Evolutionary conservation across 1,140 invertebrate genomes (phyloP).

Genomic region (Ostrea denselamellosa): DNA sequence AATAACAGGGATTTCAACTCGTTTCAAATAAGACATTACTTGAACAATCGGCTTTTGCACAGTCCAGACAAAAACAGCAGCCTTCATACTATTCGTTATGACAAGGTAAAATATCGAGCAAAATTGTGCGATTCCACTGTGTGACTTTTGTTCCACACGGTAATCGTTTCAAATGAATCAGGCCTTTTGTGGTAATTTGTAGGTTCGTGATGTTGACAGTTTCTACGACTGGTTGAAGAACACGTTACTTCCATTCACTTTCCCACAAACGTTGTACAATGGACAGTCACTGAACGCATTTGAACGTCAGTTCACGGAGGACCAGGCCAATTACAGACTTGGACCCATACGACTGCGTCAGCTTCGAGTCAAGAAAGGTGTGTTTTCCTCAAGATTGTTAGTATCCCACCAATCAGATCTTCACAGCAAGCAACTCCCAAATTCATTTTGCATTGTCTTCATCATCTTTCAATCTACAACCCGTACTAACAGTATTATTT

Average conservation of each 20-base stretch:
- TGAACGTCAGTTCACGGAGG: conserved; percentile 43
- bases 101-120: conserved; percentile 14
- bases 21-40: conserved; percentile 41
- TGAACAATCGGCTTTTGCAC: conserved; percentile 51
- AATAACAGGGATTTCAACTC: conserved; percentile 56
- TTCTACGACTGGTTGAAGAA: conserved; percentile 56
- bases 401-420: no score
- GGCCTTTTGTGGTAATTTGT: neutral
- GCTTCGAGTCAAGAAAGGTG: conserved; percentile 50
- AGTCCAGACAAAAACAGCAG: conserved; percentile 8
- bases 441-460: neutral
- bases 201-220: conserved; percentile 45
- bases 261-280: conserved; percentile 39
- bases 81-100: conserved; percentile 40
- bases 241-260: conserved; percentile 54
- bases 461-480: neutral
- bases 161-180: neutral
- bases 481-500: neutral
- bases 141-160: neutral
- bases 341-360: conserved; percentile 59
- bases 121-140: neutral
- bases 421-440: neutral
- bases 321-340: conserved; percentile 54
- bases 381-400: neutral
- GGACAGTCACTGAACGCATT: conserved; percentile 40